Evolutionary conservation across 2,797 vertebrate genomes (phyloP), one percentile per base, ranked within the genome.

Genomic region (Apogon hyalosoma): DNA sequence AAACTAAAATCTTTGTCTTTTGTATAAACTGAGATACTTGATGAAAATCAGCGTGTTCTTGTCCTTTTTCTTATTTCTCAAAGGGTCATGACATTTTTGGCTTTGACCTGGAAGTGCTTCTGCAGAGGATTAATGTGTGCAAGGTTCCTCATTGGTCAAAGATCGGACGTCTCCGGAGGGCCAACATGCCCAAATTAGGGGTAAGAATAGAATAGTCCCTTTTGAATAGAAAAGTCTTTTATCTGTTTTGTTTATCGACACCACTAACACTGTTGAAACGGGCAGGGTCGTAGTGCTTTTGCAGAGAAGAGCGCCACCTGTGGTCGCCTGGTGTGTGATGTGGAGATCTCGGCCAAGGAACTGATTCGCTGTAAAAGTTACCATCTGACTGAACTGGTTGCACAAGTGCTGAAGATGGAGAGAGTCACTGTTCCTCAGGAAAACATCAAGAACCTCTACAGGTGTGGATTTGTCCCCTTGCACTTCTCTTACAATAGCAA

Each of bases 101-200:
- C n/a, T 99, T 99, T 92, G 97, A 99, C 92, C 91, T 99, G 83
- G 96, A 99, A 90, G 95, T 99, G 66, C 93, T 99, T 40, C 94
- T 99, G 80, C 97, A 99, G 91, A 94, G 98, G 90, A 97, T 99
- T 90, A 96, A 86, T 62, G 69, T 66, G 18, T 96, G 95, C 83
- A 99, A 98, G 87, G 97, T 98, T 87, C 97, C 97, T 57, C 94
- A 97, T 79, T 99, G 98, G 98, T 98, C 97, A 49, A 99, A 99
- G 90, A 97, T 98, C 4, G 97, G 98, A 67, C 96, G 98, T 46
- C 95, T 99, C 56, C 94, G 95, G 78, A 94, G 97, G 82, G 93
- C 91, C 61, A 95, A 88, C 65, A 99, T 99, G 97, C 98, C 97
- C 83, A 99, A 96, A 89, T 93, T 99, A 81, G 98, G 97, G 95